Evolutionary conservation across 2,797 vertebrate species (phyloP).

Genomic region (Leuciscus waleckii): DNA sequence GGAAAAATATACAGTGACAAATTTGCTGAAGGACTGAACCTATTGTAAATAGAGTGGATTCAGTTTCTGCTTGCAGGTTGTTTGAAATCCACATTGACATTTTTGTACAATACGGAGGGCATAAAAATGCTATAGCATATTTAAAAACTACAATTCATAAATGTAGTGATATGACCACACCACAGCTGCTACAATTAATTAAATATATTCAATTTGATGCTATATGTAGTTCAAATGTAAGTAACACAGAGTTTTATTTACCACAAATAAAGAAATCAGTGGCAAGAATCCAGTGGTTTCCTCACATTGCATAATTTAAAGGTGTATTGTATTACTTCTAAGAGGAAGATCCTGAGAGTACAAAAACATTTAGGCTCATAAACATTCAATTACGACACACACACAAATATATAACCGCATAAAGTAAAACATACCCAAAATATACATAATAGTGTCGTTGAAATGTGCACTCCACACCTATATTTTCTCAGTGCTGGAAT

Average conservation of each 20-base stretch:
- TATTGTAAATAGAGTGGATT: not conserved
- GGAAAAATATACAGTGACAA: conserved; percentile 33
- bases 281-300: conserved; percentile 27
- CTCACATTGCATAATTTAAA: conserved; percentile 30
- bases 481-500: conserved; percentile 12
- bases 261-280: conserved; percentile 24
- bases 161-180: conserved; percentile 24
- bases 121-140: not conserved
- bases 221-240: conserved; percentile 24
- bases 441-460: conserved; percentile 13
- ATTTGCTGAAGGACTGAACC: conserved; percentile 7
- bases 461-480: conserved; percentile 28
- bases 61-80: not conserved
- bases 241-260: conserved; percentile 19
- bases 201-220: conserved; percentile 1
- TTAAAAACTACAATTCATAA: not conserved
- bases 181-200: conserved; percentile 16
- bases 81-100: not conserved
- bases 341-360: conserved; percentile 40
- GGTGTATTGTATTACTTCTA: conserved; percentile 21
- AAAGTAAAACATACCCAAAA: conserved; percentile 9
- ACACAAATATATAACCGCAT: not conserved
- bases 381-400: conserved; percentile 6
- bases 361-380: conserved; percentile 27
- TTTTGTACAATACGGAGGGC: not conserved